phyloP scores from a whole-genome alignment of 2,797 vertebrate species.

The Sebastes trivittatus region DNA sequence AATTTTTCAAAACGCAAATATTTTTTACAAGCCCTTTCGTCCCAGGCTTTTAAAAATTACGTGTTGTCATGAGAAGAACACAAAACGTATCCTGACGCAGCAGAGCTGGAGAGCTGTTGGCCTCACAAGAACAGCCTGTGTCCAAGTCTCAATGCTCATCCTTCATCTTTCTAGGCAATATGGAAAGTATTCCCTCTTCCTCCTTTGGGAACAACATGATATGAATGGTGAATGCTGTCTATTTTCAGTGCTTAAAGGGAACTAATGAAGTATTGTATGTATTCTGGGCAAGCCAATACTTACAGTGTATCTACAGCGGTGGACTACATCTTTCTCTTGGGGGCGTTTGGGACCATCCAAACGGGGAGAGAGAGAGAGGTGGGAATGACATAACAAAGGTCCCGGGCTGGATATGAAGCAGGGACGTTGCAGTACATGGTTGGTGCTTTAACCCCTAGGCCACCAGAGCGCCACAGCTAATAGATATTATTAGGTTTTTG shows the following conservation, averaged over 20 bases:
- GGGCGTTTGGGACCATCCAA: not conserved
- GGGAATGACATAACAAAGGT: not conserved
- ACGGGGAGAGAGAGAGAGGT: not conserved
- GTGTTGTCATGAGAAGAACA: constrained; percentile 19
- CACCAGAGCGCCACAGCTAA: not conserved
- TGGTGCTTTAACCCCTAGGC: not conserved
- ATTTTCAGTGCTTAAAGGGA: not conserved
- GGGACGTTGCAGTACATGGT: not conserved
- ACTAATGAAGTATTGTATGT: not conserved
- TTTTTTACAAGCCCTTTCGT: constrained; percentile 21
- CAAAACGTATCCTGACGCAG: not conserved
- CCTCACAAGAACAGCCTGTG: not conserved
- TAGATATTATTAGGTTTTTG: not conserved
- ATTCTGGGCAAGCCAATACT: not conserved
- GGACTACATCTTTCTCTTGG: not conserved
- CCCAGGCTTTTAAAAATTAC: constrained; percentile 10
- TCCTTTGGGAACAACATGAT: constrained; percentile 5
- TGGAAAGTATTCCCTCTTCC: not conserved
- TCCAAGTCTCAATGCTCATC: not conserved
- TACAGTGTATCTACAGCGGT: not conserved
- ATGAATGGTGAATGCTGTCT: not conserved
- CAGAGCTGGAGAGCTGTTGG: not conserved
- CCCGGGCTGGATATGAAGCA: not conserved
- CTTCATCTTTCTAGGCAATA: constrained; percentile 28
- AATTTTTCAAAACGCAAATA: constrained; percentile 8